Base-by-base conservation (phyloP, 2,888 invertebrate genomes). In the Polietes domitor region DNA sequence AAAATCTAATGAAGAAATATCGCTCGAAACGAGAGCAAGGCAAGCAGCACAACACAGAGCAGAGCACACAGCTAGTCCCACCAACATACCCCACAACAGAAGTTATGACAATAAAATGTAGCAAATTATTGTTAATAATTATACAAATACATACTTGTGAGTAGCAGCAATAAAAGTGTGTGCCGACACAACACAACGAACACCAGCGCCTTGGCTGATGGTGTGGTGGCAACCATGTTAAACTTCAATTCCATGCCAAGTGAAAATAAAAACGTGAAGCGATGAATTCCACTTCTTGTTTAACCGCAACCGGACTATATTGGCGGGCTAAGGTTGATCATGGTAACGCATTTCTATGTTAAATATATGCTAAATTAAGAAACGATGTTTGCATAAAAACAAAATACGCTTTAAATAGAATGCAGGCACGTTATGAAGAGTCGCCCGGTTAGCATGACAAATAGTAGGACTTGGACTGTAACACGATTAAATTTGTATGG, bases 301-400 rank as follows among this genome's bases (percentile, higher is more conserved):
- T 26, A 58, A 58, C 58, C 58, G 15, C 58, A 58, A 58, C 10
- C 3, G 58, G 58, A 26, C 58, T 26, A 17, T 55, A 53, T 78
- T 75, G 71, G 21, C 47, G 43, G 9, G 53, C 26, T 4, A 24
- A 47, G 53, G 21, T 24, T 37, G 26, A 21, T 58, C 19, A 72
- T 50, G n/a, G 32, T 58, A 83, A 73, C 73, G 43, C 61, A 24
- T 74, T 80, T 77, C 70, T 77, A 83, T 80, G 77, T 70, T 77
- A 83, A 83, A 77, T 77, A 70, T 58, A 58, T 43, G 28, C 10
- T 28, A 77, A 26, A 15, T 28, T 47, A 15, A 7, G 37, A 70
- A 65, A 68, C 4, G 6, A 26, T 24, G 15, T 58, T 4, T 15
- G 19, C 9, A 19, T 12, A 72, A 19, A 55, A 47, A 37, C 15